Base-by-base conservation (phyloP, 2,888 invertebrate genomes). In the Pimpla rufipes region DNA sequence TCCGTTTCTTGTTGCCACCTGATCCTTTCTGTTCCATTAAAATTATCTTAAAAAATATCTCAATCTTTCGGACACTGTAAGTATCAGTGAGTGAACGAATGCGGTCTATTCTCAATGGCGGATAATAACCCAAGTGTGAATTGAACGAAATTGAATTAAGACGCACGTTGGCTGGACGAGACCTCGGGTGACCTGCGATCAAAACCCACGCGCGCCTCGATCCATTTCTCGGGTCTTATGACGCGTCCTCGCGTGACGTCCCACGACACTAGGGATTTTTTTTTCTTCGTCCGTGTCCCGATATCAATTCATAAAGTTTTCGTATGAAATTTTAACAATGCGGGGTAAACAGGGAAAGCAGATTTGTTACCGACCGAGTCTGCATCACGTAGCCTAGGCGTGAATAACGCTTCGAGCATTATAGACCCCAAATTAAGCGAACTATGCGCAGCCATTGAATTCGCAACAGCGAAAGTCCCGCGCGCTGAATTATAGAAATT, bases 171-270 rank as follows among this genome's bases (percentile, higher is more conserved):
- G 73, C 76, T 42, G 59, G 64, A 70, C 68, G 67, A 83, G 83
- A 81, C 76, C 83, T 68, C 78, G 71, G 64, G 78, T 85, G 81
- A 85, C 81, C 84, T 77, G 81, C 86, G 73, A 86, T 86, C 85
- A 84, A 88, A 89, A 87, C 88, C 85, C 86, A 89, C 87, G 88
- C 85, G 86, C 75, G 77, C 78, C 70, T 83, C 74, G 45, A 52
- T 74, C 45, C 10, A 4, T 67, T 29, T 64, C 42, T 84, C 62
- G 59, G 21, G 23, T 59, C 79, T 67, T 68, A 52, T 55, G 55
- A 62, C 59, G 71, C 47, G 59, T 68, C 66, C 59, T 40, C 50
- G 21, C 64, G 40, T 45, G 81, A 77, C 77, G 23, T n/a, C n/a
- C n/a, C n/a, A n/a, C n/a, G n/a, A n/a, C n/a, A n/a, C n/a, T n/a